Percentiles rank a stretch among this genome's conserved stretches.
These are phyloP conservation scores for Seira sanloemensis DNA, from an alignment of 2,888 invertebrate species.

Conservation along the genomic window DNA sequence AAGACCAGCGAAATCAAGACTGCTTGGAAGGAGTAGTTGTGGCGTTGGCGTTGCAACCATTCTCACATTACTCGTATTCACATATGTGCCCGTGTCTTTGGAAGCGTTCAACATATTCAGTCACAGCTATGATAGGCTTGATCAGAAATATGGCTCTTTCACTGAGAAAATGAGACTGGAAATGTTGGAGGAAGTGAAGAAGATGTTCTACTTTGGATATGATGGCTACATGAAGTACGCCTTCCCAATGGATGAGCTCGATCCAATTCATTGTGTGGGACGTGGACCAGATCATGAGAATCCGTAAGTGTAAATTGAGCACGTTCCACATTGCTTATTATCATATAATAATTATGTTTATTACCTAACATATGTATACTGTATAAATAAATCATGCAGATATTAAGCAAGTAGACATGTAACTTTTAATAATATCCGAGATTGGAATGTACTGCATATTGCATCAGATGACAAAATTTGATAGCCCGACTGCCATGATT, in stretches of 20 bases:
- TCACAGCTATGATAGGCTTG: slow-evolving; percentile 74
- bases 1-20: background rate
- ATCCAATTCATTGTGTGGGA: slow-evolving; percentile 81
- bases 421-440: too few relatives aligned
- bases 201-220: slow-evolving; percentile 80
- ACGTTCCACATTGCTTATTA: too few relatives aligned
- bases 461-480: too few relatives aligned
- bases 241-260: slow-evolving; percentile 81
- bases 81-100: slow-evolving; percentile 64
- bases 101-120: slow-evolving; percentile 74
- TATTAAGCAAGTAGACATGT: too few relatives aligned
- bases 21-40: slow-evolving; percentile 8
- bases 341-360: too few relatives aligned
- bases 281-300: slow-evolving; percentile 80
- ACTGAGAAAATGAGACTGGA: slow-evolving; percentile 75
- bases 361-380: too few relatives aligned
- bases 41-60: slow-evolving; percentile 42
- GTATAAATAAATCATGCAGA: too few relatives aligned
- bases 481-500: too few relatives aligned
- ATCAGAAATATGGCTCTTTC: slow-evolving; percentile 76
- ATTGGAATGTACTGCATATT: too few relatives aligned
- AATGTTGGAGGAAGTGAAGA: slow-evolving; percentile 76
- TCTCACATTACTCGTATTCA: slow-evolving; percentile 60
- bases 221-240: slow-evolving; percentile 81
- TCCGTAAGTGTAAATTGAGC: too few relatives aligned